These are phyloP conservation scores for Eurystomus glaucurus DNA, from an alignment of 2,797 vertebrate genomes.

Conservation along the genomic window DNA sequence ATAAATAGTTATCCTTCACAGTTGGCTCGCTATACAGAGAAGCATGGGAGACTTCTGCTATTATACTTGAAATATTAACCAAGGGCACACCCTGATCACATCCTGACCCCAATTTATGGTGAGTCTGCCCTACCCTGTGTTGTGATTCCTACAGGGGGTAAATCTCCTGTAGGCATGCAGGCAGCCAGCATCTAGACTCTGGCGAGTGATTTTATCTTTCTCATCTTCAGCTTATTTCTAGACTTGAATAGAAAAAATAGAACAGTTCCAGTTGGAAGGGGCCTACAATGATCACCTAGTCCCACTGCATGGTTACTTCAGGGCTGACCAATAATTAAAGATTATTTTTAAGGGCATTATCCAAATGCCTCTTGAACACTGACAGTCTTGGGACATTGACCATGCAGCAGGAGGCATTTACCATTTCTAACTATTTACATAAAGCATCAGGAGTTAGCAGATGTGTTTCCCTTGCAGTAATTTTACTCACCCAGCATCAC, in stretches of 20 bases:
- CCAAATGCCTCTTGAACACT: background rate
- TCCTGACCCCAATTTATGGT: background rate
- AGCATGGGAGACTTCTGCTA: background rate
- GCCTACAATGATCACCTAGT: fast-evolving
- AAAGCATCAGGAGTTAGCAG: background rate
- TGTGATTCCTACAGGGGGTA: background rate
- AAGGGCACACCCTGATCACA: background rate
- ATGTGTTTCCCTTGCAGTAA: background rate
- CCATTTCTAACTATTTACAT: background rate
- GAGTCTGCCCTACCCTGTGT: background rate
- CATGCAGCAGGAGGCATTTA: background rate
- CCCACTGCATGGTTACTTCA: background rate
- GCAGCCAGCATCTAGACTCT: background rate
- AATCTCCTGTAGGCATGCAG: background rate
- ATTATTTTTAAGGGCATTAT: background rate
- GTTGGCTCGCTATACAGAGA: background rate
- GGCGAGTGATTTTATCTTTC: background rate
- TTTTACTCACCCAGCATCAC: background rate
- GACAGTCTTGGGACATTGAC: fast-evolving
- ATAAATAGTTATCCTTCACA: background rate
- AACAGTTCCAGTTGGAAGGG: background rate
- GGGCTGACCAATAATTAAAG: background rate
- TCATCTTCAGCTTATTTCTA: background rate
- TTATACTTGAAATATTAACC: background rate
- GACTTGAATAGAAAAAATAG: background rate